Conservation (phyloP, 2,888 invertebrate genomes). For the Cistogaster globosa region DNA sequence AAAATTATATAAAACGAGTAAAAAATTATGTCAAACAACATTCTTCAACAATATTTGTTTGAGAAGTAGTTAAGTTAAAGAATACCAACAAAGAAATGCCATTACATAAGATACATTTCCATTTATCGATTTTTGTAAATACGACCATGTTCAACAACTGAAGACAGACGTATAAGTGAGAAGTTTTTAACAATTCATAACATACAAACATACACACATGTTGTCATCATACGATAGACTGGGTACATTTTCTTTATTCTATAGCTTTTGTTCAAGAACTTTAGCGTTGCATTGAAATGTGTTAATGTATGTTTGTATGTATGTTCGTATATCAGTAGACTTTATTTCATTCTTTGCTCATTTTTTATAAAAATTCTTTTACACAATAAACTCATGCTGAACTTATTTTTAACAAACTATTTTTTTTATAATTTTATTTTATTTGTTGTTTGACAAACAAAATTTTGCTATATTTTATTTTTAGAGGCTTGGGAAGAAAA, state of each 20-base stretch:
- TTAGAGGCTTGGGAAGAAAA: no score
- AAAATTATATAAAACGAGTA: constrained; percentile 15
- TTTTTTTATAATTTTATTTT: neutral
- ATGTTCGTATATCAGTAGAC: neutral
- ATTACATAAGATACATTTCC: constrained; percentile 30
- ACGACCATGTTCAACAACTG: neutral
- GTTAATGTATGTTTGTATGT: no score
- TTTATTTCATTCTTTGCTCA: neutral
- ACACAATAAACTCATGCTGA: neutral
- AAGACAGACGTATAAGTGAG: neutral
- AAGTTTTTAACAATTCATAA: neutral
- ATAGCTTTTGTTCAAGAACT: neutral
- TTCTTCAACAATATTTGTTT: constrained; percentile 57
- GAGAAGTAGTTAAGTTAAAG: constrained; percentile 7
- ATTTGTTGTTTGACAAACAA: neutral
- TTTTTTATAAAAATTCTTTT: neutral
- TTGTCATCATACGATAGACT: neutral
- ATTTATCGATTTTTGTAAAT: neutral
- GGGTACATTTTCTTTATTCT: neutral
- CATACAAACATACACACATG: neutral
- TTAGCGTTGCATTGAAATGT: neutral
- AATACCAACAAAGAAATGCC: constrained; percentile 40
- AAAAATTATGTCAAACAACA: constrained; percentile 56
- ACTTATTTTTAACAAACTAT: neutral
- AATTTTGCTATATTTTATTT: no score